Evolutionary conservation across 2,888 invertebrate species (phyloP).

Genomic region (Serrognathus titanus): DNA sequence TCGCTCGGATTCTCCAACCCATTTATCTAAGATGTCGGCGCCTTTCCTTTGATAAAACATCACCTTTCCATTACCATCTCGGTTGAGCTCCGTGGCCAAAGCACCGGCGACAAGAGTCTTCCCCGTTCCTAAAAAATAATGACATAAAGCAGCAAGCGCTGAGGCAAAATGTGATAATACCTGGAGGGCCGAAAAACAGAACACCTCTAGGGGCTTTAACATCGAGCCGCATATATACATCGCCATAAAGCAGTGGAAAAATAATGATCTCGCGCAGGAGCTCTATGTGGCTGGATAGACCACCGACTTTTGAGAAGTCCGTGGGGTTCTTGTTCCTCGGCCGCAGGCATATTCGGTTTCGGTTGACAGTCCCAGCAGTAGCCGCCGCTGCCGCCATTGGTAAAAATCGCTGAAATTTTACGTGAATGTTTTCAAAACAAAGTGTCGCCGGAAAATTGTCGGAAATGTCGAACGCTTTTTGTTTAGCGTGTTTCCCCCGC

Average conservation of each 20-base stretch:
- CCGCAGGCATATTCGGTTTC: slow-evolving; percentile 14
- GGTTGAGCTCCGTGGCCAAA: slow-evolving; percentile 42
- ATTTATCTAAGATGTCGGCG: slow-evolving; percentile 46
- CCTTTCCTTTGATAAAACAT: slow-evolving; percentile 45
- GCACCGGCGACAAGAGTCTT: slow-evolving; percentile 47
- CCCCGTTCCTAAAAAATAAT: slow-evolving; percentile 38
- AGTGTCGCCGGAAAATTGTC: no score
- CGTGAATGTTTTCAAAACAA: no score
- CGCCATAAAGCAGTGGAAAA: slow-evolving; percentile 41
- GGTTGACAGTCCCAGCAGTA: slow-evolving; percentile 14
- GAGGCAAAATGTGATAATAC: slow-evolving; percentile 5
- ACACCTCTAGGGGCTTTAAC: slow-evolving; percentile 45
- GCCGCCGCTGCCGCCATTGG: background rate
- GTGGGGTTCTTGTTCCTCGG: slow-evolving; percentile 21
- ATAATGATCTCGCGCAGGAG: slow-evolving; percentile 42
- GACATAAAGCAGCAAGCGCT: background rate
- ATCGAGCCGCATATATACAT: slow-evolving; percentile 43
- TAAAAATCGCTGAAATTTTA: no score
- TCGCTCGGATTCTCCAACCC: slow-evolving; percentile 47
- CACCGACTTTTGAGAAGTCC: slow-evolving; percentile 44
- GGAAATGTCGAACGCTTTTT: no score
- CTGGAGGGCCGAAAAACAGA: slow-evolving; percentile 46
- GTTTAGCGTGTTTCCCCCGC: no score
- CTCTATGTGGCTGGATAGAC: slow-evolving; percentile 40
- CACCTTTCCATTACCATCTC: slow-evolving; percentile 41